Conservation (phyloP, 2,888 invertebrate species). For the Neoaliturus tenellus region DNA sequence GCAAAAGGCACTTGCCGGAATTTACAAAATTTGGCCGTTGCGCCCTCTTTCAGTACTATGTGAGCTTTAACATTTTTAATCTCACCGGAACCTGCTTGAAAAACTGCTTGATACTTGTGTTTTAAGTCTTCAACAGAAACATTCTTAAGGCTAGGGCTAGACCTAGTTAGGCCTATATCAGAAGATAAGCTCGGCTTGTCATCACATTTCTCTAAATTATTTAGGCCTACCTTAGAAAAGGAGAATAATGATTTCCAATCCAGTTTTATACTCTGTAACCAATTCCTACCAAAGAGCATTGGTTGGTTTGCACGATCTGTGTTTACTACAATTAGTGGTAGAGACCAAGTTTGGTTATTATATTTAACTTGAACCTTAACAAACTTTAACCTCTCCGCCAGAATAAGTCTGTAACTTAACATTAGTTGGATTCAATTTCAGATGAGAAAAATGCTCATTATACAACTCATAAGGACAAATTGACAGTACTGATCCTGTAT, state of each 20-base stretch:
- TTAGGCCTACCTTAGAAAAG: background rate
- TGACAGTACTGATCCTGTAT: background rate
- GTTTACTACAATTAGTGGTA: background rate
- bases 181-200: background rate
- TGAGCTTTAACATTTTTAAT: too few relatives aligned
- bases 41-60: too few relatives aligned
- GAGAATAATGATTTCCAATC: background rate
- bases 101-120: too few relatives aligned
- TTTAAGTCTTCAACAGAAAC: slow-evolving; percentile 9
- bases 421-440: background rate
- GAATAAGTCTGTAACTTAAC: background rate
- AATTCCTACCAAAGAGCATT: background rate
- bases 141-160: background rate
- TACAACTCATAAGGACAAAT: background rate
- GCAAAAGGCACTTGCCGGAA: slow-evolving; percentile 30
- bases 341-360: background rate
- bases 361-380: background rate
- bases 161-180: background rate
- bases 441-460: background rate
- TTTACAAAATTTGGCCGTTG: too few relatives aligned
- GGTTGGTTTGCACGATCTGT: background rate
- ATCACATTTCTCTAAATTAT: background rate
- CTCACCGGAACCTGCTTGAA: too few relatives aligned
- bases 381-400: background rate
- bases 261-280: background rate